Percentiles rank a stretch among this genome's conserved stretches.
Evolutionary conservation across 2,113 vertebrate species (phyloP).

Genomic region (Ovis aries): DNA sequence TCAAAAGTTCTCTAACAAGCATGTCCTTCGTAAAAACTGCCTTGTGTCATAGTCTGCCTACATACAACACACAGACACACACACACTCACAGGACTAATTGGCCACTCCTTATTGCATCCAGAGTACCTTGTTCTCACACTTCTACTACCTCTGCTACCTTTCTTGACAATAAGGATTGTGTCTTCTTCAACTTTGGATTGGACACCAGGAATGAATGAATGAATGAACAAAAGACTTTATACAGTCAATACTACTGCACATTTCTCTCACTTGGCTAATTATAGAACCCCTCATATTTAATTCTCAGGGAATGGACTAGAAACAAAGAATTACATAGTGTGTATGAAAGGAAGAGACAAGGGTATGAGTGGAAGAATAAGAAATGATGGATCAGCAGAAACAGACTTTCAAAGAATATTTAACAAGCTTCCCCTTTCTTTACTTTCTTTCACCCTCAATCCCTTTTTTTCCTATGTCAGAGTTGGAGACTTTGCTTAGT

Average conservation of each 20-base stretch:
- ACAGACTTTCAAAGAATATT: neutral
- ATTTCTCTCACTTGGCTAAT: neutral
- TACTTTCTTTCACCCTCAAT: neutral
- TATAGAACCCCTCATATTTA: neutral
- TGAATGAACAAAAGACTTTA: neutral
- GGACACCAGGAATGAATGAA: neutral
- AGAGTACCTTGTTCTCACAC: neutral
- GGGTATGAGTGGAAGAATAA: neutral
- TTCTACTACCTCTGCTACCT: neutral
- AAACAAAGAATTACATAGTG: neutral
- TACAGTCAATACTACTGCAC: neutral
- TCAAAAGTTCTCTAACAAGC: neutral
- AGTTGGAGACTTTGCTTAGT: neutral
- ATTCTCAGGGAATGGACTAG: neutral
- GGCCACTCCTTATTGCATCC: neutral
- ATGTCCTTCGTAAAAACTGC: neutral
- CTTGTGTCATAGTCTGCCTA: neutral
- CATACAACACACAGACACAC: neutral
- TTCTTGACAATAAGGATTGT: neutral
- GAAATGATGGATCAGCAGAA: neutral
- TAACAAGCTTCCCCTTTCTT: neutral
- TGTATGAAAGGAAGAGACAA: neutral
- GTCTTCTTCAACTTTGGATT: neutral
- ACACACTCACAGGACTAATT: neutral
- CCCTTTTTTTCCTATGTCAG: neutral